A percentile compares a stretch with the other conserved stretches of the same genome.
Evolutionary conservation across 2,113 vertebrate species (phyloP).

Genomic region (Ameiurus melas): DNA sequence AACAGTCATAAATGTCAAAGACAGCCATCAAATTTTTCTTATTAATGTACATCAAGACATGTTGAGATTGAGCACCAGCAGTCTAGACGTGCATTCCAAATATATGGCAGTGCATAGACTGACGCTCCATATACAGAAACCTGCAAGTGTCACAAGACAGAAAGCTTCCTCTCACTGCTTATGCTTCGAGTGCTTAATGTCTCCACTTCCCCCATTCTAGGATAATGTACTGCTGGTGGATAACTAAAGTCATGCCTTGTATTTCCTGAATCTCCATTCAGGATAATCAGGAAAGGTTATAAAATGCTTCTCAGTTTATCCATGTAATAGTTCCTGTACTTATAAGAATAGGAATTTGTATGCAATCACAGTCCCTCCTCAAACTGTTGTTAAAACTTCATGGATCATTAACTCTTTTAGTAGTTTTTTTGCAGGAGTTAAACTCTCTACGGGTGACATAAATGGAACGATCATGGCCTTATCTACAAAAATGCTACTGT

Average conservation of each 20-base stretch:
- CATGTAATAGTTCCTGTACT: neutral
- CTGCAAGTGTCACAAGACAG: conserved; percentile 16
- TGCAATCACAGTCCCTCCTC: neutral
- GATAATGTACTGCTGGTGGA: conserved; percentile 9
- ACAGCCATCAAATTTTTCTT: conserved; percentile 19
- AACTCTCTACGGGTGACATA: neutral
- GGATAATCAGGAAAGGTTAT: neutral
- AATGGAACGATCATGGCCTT: neutral
- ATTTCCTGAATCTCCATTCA: neutral
- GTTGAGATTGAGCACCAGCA: neutral
- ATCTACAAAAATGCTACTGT: neutral
- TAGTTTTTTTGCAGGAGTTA: neutral
- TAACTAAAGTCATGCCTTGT: conserved; percentile 2
- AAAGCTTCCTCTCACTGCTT: conserved; percentile 29
- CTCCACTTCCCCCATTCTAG: conserved; percentile 6
- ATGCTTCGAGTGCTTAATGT: neutral
- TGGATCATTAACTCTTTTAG: neutral
- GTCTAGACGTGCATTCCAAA: conserved; percentile 22
- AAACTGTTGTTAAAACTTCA: neutral
- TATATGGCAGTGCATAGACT: neutral
- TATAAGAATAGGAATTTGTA: neutral
- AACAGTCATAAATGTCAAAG: neutral
- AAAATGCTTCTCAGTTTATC: neutral
- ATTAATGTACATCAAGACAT: conserved; percentile 21
- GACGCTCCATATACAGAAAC: neutral